Conservation (phyloP, 2,113 vertebrate species). For the Camelus bactrianus region DNA sequence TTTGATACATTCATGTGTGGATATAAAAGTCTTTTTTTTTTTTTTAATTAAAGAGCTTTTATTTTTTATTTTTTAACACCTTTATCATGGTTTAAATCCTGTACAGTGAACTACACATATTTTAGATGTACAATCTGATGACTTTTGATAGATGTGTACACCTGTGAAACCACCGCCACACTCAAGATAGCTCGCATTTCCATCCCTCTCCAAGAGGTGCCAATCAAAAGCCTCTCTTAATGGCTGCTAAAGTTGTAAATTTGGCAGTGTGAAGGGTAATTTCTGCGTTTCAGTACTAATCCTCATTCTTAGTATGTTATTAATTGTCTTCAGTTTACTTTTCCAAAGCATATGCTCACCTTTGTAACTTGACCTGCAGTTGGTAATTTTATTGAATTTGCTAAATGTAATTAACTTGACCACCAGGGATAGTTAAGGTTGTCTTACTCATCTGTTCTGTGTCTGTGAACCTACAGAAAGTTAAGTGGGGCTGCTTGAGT, state of each 20-base stretch:
- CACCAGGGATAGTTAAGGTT: not conserved
- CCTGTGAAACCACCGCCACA: too few relatives aligned
- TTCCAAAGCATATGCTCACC: not conserved
- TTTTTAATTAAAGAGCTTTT: too few relatives aligned
- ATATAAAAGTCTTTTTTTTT: not conserved
- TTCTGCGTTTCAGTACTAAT: not conserved
- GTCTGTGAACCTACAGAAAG: not conserved
- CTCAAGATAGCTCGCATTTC: too few relatives aligned
- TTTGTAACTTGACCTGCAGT: conserved; percentile 5
- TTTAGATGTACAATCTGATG: too few relatives aligned
- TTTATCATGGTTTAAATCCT: too few relatives aligned
- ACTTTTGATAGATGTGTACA: too few relatives aligned
- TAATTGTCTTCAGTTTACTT: conserved; percentile 40
- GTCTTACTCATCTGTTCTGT: not conserved
- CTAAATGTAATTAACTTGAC: conserved; percentile 33
- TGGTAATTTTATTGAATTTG: conserved; percentile 41
- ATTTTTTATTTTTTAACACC: too few relatives aligned
- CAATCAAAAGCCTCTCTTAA: not conserved
- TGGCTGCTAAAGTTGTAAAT: not conserved
- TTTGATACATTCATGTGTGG: not conserved
- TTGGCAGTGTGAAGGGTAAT: not conserved
- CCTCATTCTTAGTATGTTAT: conserved; percentile 1
- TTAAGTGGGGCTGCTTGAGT: not conserved
- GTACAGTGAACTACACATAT: too few relatives aligned
- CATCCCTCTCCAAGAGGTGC: too few relatives aligned